Percentiles rank a stretch among this genome's conserved stretches.
Evolutionary conservation across 2,113 vertebrate genomes (phyloP).

Genomic region (Misgurnus mizolepis): DNA sequence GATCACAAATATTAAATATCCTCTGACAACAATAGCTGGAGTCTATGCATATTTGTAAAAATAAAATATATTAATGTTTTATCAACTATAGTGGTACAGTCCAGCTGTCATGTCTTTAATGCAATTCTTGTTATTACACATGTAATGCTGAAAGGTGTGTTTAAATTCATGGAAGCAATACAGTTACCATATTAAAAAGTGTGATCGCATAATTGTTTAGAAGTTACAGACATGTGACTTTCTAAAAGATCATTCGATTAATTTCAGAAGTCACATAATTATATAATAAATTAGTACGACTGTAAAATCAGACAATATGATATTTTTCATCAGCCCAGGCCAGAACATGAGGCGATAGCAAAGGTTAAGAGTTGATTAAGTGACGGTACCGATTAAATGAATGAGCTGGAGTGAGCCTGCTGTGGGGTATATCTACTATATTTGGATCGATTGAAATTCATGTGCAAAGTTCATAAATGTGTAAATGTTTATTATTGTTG

Average conservation of each 20-base stretch:
- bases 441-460: neutral
- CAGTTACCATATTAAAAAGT: neutral
- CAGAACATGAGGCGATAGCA: constrained; percentile 49
- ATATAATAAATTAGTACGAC: constrained; percentile 40
- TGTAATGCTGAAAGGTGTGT: neutral
- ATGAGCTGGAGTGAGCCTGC: neutral
- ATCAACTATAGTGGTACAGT: no score
- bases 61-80: no score
- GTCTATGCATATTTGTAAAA: no score
- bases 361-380: neutral
- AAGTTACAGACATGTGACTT: constrained; percentile 16
- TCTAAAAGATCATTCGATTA: constrained; percentile 46
- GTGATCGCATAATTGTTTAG: neutral
- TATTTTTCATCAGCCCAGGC: constrained; percentile 42
- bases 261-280: constrained; percentile 46
- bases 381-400: neutral
- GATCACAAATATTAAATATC: no score
- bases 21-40: no score
- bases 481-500: neutral
- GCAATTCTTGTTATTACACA: no score
- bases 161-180: neutral
- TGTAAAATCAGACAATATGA: constrained; percentile 48
- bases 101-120: no score
- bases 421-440: neutral
- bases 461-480: neutral